Percentiles rank a stretch among this genome's conserved stretches.
These are phyloP conservation scores for Caenorhabditis angaria DNA, from an alignment of 2,888 invertebrate genomes.

Conservation along the genomic window DNA sequence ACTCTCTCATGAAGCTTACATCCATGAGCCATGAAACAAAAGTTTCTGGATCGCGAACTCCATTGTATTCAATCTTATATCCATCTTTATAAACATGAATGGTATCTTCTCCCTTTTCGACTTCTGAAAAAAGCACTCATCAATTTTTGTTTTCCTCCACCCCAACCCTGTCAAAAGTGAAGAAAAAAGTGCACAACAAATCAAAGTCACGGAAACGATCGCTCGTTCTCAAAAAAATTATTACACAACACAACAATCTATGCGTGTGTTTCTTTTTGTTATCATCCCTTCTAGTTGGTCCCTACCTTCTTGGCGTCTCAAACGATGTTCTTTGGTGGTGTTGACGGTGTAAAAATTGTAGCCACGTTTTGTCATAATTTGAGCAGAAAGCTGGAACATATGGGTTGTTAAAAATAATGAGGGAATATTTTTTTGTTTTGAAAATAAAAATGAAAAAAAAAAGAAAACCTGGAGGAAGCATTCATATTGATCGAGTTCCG, in stretches of 20 bases:
- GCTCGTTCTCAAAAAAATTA: background rate
- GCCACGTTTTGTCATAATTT: conserved; percentile 72
- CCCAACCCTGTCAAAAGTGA: background rate
- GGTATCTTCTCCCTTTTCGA: conserved; percentile 71
- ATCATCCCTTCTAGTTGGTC: conserved; percentile 2
- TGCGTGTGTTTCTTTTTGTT: conserved; percentile 9
- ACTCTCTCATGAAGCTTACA: conserved; percentile 55
- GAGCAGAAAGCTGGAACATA: conserved; percentile 68
- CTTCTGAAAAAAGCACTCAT: conserved; percentile 62
- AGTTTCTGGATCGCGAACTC: conserved; percentile 72
- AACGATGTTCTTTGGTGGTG: conserved; percentile 69
- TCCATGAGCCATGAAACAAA: conserved; percentile 73
- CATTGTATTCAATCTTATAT: conserved; percentile 72
- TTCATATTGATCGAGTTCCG: conserved; percentile 72
- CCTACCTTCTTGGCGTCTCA: conserved; percentile 71
- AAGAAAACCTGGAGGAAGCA: conserved; percentile 72
- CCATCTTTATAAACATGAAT: conserved; percentile 72
- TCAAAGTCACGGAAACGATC: background rate
- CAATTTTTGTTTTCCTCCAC: background rate
- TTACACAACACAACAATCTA: too few species aligned
- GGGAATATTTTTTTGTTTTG: background rate
- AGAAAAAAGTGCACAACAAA: background rate
- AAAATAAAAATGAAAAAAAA: too few species aligned
- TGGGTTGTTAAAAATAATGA: background rate
- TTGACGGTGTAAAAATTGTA: conserved; percentile 73